Base-by-base conservation (phyloP, 2,888 invertebrate genomes). In the Carterocephalus palaemon region DNA sequence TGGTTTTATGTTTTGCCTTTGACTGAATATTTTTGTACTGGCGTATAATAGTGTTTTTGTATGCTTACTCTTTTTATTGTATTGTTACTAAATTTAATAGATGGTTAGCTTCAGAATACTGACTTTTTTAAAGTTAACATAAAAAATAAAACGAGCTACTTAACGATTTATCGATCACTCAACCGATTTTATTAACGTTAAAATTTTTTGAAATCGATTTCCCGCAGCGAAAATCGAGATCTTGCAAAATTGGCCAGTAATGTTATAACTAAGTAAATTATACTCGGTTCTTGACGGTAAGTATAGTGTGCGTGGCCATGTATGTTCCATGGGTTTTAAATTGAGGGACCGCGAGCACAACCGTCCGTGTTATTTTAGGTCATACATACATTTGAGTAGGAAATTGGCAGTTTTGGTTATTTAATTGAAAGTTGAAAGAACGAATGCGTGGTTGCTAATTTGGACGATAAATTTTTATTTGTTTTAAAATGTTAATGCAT, bases 121-220 rank as follows among this genome's bases (percentile, higher is more conserved):
- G n/a, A n/a, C n/a, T n/a, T n/a, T n/a, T n/a, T n/a, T n/a, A n/a
- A n/a, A n/a, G n/a, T n/a, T n/a, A n/a, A n/a, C n/a, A n/a, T n/a
- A n/a, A n/a, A n/a, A 48, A 57, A 58, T 59, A 59, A 54, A 50
- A 41, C 49, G 46, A 53, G 49, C 45, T 46, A 53, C 69, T 65
- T 68, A 71, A 71, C 73, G 49, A 52, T 70, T 66, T 68, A 72
- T 71, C 74, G 70, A 68, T 69, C 66, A 60, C 65, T 67, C 67
- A 61, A 54, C 54, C 54, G 53, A 59, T 67, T 75, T 75, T 72
- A 70, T 74, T 65, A 62, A 64, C 57, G 57, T 56, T 52, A 64
- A 74, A 73, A 67, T 74, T 75, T 74, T 68, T 57, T 56, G 56
- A 62, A 69, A 72, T 72, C 65, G 64, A 65, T 67, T 67, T 69